Conservation (phyloP, 2,888 invertebrate species). For the Automeris io region DNA sequence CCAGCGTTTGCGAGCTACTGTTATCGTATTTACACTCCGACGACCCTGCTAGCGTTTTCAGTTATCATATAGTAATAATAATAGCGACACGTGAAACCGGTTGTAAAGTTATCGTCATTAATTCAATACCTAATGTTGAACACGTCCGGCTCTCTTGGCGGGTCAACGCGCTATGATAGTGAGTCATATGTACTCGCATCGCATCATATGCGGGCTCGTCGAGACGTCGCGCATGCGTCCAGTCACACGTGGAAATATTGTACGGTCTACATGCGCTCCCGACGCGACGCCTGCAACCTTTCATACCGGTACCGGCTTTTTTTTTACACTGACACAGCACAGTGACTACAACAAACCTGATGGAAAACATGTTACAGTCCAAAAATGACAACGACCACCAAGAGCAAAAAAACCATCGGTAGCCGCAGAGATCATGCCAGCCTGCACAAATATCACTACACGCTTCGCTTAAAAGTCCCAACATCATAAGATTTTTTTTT, state of each 20-base stretch:
- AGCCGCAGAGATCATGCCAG: too few species aligned
- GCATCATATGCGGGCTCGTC: conserved; percentile 24
- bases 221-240: not conserved
- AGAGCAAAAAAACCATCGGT: too few species aligned
- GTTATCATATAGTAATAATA: conserved; percentile 30
- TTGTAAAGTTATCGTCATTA: conserved; percentile 36
- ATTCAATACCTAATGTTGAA: conserved; percentile 22
- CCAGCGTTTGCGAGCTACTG: conserved; percentile 19
- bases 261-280: not conserved
- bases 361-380: too few species aligned
- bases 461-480: too few species aligned
- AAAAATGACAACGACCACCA: too few species aligned
- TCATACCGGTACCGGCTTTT: not conserved
- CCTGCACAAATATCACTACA: too few species aligned
- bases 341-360: too few species aligned
- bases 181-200: conserved; percentile 25
- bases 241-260: not conserved
- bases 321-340: too few species aligned
- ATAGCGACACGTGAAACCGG: conserved; percentile 31
- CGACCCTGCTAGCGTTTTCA: conserved; percentile 29
- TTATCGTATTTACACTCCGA: conserved; percentile 32
- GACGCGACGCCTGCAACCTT: not conserved
- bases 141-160: conserved; percentile 36
- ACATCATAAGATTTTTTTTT: too few species aligned
- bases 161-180: conserved; percentile 69